Percentiles rank a stretch among this genome's conserved stretches.
Conservation (phyloP, 2,888 invertebrate genomes). For the Aleiodes alternator region DNA sequence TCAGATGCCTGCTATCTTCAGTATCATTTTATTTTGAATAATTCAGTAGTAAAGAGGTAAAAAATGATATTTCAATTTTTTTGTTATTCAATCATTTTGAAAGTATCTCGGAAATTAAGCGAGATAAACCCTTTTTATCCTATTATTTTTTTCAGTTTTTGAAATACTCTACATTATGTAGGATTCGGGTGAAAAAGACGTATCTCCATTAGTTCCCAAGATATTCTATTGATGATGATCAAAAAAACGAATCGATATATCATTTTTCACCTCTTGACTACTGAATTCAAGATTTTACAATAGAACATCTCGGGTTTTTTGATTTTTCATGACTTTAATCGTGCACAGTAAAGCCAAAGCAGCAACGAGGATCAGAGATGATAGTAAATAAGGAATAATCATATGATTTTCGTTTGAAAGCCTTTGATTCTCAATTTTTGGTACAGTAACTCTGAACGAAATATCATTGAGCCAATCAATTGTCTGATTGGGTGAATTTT, state of each 20-base stretch:
- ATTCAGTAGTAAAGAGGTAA: background rate
- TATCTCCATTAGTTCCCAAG: too few relatives aligned
- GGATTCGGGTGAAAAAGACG: too few relatives aligned
- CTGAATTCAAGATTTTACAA: too few relatives aligned
- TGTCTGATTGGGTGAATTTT: constrained; percentile 56
- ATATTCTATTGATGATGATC: too few relatives aligned
- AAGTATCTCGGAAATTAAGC: too few relatives aligned
- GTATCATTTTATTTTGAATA: background rate
- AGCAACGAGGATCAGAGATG: constrained; percentile 51
- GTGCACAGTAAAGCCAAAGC: constrained; percentile 54
- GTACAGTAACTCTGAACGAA: constrained; percentile 59
- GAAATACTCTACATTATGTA: too few relatives aligned
- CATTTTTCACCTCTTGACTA: too few relatives aligned
- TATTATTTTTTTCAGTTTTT: too few relatives aligned
- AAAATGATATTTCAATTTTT: too few relatives aligned
- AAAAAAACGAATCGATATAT: too few relatives aligned
- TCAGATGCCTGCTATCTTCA: background rate
- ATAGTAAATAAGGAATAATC: constrained; percentile 55
- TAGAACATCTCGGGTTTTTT: constrained; percentile 18
- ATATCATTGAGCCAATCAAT: constrained; percentile 64
- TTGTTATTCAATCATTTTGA: too few relatives aligned
- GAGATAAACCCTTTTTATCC: too few relatives aligned
- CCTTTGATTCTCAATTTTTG: constrained; percentile 25
- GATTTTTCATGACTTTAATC: constrained; percentile 51
- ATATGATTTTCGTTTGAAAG: constrained; percentile 49